These are phyloP conservation scores for Lerema accius DNA, from an alignment of 1,140 invertebrate genomes.

Conservation along the genomic window DNA sequence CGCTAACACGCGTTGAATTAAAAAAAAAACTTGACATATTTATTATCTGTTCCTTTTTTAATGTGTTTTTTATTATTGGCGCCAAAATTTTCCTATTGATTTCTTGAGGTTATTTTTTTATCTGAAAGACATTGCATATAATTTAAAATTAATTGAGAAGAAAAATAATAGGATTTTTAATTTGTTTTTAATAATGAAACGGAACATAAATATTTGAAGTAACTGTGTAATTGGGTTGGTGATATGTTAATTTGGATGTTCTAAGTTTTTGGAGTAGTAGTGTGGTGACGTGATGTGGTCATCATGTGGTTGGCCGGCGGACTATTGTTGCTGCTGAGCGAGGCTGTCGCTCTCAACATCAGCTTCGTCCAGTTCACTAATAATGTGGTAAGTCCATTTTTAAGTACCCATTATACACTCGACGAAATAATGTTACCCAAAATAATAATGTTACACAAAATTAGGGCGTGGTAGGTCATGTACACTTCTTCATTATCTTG, in stretches of 20 bases:
- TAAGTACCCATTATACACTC: no score
- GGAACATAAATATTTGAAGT: no score
- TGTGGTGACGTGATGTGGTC: constrained; percentile 56
- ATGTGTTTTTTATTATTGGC: not conserved
- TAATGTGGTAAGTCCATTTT: constrained; percentile 70
- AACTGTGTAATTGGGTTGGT: no score
- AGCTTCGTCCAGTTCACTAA: constrained; percentile 48
- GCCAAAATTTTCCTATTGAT: not conserved
- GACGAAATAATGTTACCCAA: no score
- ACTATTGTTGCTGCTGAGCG: constrained; percentile 62
- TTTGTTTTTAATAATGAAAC: no score
- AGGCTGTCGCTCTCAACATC: constrained; percentile 53
- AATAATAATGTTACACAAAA: no score
- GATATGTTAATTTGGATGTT: constrained; percentile 23
- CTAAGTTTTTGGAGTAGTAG: constrained; percentile 30
- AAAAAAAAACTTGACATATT: constrained; percentile 22
- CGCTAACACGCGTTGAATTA: constrained; percentile 50
- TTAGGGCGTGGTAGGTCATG: no score
- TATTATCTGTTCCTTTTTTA: not conserved
- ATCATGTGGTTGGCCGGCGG: constrained; percentile 63
- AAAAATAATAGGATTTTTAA: no score
- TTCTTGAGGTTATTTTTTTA: no score
- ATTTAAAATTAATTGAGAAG: no score
- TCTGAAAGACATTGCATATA: no score
- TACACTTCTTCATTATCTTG: no score